These are phyloP conservation scores for Leptosomus discolor DNA, from an alignment of 2,113 vertebrate genomes.

Conservation along the genomic window DNA sequence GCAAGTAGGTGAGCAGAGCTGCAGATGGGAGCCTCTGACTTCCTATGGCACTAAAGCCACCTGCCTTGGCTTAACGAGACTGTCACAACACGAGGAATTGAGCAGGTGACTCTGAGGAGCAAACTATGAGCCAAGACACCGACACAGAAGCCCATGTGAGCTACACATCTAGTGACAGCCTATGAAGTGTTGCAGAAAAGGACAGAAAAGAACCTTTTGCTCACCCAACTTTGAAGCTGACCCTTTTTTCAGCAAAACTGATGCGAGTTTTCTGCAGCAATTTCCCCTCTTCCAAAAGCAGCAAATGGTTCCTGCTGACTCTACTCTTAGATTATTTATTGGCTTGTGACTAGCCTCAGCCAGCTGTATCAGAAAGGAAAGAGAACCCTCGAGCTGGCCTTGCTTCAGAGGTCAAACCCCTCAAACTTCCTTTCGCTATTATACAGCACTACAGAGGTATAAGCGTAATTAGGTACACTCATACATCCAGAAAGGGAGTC, in stretches of 20 bases:
- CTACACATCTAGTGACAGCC: background rate
- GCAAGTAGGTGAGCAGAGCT: background rate
- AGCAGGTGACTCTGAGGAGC: background rate
- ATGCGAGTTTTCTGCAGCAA: background rate
- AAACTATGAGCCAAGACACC: background rate
- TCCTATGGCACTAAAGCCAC: background rate
- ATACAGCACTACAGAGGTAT: background rate
- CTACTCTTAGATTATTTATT: background rate
- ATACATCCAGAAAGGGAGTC: background rate
- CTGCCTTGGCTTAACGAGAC: rapidly evolving
- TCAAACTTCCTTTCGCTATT: background rate
- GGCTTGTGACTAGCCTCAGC: background rate
- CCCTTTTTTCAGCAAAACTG: background rate
- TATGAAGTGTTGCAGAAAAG: background rate
- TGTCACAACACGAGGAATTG: background rate
- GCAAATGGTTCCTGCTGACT: background rate
- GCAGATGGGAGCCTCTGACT: background rate
- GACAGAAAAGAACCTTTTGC: background rate
- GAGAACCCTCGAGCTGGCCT: background rate
- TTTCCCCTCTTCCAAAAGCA: background rate
- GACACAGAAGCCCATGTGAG: background rate
- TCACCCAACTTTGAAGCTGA: background rate
- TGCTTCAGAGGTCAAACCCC: background rate
- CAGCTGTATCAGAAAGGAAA: background rate
- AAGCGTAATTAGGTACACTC: background rate